These are phyloP conservation scores for Corythornis leucogaster DNA, from an alignment of 2,797 vertebrate species.

Conservation along the genomic window DNA sequence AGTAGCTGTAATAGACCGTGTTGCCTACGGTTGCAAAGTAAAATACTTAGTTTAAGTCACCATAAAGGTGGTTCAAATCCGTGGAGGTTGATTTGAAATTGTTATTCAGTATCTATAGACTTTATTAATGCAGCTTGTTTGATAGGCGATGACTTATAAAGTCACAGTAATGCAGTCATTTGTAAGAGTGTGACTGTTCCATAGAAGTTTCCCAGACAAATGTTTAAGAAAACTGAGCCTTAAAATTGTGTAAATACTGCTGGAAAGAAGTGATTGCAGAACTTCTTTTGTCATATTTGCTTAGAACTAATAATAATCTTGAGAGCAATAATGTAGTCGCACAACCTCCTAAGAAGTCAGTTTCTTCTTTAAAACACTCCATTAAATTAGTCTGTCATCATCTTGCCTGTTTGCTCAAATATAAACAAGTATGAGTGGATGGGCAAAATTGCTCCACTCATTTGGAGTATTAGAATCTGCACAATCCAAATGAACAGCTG, in stretches of 20 bases:
- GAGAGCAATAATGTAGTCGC: not conserved
- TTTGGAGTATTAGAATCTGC: not conserved
- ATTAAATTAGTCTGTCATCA: not conserved
- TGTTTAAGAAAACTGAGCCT: not conserved
- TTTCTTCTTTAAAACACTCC: not conserved
- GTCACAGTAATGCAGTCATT: not conserved
- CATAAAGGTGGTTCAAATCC: not conserved
- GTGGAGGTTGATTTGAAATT: not conserved
- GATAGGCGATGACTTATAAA: not conserved
- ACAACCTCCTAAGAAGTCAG: not conserved
- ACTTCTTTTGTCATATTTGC: not conserved
- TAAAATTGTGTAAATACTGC: not conserved
- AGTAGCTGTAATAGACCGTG: not conserved
- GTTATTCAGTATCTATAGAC: not conserved
- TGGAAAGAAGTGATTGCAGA: not conserved
- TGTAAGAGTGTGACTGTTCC: not conserved
- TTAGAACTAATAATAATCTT: not conserved
- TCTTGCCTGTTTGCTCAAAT: not conserved
- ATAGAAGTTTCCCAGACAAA: not conserved
- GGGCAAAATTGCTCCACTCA: not conserved
- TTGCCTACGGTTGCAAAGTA: not conserved
- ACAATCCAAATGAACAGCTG: not conserved
- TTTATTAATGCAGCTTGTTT: not conserved
- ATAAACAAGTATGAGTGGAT: not conserved
- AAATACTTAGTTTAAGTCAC: not conserved